These are phyloP conservation scores for Sinhomidia bicolor DNA, from an alignment of 2,888 invertebrate species.

Conservation along the genomic window DNA sequence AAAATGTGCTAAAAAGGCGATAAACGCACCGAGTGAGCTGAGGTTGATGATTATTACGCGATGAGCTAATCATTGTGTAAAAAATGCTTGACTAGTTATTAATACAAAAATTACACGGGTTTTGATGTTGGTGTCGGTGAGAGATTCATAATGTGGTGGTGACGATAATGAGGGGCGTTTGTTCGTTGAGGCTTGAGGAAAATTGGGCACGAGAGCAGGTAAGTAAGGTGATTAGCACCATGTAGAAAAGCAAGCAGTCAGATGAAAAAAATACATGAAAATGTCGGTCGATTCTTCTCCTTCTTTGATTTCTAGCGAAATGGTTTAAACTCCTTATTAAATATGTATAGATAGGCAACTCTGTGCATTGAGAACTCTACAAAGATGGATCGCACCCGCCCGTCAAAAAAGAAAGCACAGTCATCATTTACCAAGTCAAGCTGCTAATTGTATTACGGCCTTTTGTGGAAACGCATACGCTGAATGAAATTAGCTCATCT, in stretches of 20 bases:
- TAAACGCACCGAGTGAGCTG: too few relatives aligned
- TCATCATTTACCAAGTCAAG: background rate
- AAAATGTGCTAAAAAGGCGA: background rate
- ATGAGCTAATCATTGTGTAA: background rate
- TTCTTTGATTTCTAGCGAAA: background rate
- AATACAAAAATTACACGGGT: background rate
- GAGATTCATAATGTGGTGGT: slow-evolving; percentile 20
- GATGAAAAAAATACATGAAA: too few relatives aligned
- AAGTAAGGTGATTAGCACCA: background rate
- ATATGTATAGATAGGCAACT: too few relatives aligned
- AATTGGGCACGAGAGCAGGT: background rate
- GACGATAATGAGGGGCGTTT: slow-evolving; percentile 15
- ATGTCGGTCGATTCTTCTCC: background rate
- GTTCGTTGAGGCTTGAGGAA: background rate
- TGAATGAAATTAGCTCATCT: too few relatives aligned
- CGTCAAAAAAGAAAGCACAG: background rate
- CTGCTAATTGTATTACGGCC: background rate
- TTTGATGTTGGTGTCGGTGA: slow-evolving; percentile 20
- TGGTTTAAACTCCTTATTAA: too few relatives aligned
- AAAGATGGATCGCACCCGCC: background rate
- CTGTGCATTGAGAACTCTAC: too few relatives aligned
- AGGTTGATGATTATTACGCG: background rate
- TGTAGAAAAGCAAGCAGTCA: background rate
- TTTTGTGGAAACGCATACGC: background rate
- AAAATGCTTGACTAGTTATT: background rate